Conservation (phyloP, 2,113 vertebrate genomes). For the Edolisoma coerulescens region DNA sequence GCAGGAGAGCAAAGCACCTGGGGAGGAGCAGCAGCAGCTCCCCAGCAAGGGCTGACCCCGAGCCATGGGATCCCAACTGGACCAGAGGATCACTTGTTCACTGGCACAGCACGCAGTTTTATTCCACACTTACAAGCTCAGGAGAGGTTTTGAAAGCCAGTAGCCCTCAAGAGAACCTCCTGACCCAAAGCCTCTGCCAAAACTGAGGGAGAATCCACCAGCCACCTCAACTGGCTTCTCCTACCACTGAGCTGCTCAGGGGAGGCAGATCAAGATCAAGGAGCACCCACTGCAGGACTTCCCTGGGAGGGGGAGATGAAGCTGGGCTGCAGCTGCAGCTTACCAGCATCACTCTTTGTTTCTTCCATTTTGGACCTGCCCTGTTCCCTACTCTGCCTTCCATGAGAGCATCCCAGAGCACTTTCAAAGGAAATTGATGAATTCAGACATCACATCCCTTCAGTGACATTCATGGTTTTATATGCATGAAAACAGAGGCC, state of each 20-base stretch:
- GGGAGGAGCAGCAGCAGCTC: neutral
- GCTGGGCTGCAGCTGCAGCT: neutral
- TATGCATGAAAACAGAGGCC: neutral
- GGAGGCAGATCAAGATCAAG: neutral
- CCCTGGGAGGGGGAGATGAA: neutral
- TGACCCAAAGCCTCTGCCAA: neutral
- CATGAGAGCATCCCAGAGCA: neutral
- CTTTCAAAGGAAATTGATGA: neutral
- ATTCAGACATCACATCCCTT: neutral
- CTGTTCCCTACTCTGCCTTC: neutral
- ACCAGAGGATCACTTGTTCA: too few species aligned
- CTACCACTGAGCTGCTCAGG: rapidly evolving
- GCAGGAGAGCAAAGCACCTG: neutral
- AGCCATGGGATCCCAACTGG: neutral
- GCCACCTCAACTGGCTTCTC: neutral
- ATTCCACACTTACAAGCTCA: neutral
- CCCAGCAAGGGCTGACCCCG: neutral
- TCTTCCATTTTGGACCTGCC: neutral
- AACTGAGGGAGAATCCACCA: neutral
- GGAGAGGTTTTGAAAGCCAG: neutral
- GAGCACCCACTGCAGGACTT: neutral
- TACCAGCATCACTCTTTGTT: neutral
- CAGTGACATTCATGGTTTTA: neutral
- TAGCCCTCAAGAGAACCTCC: neutral
- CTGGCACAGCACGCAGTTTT: neutral